Evolutionary conservation across 2,113 vertebrate genomes (phyloP).

Genomic region (Nansenia antarctica): DNA sequence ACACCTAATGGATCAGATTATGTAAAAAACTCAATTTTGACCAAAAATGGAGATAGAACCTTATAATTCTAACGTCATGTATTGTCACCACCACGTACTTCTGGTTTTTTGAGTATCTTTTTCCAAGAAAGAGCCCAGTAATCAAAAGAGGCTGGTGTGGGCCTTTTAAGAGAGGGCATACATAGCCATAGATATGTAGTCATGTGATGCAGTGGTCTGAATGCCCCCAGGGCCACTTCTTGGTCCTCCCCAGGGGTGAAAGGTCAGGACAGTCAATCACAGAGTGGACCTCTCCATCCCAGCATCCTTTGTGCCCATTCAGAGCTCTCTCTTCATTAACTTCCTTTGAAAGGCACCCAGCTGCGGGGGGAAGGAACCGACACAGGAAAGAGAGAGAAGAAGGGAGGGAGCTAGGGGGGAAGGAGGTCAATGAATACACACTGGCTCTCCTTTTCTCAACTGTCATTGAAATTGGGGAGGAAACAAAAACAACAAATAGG

Average conservation of each 20-base stretch:
- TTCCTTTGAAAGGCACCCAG: slow-evolving; percentile 72
- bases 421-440: slow-evolving; percentile 50
- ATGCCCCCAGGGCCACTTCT: slow-evolving; percentile 54
- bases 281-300: slow-evolving; percentile 46
- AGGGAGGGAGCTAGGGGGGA: slow-evolving; percentile 28
- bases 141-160: no score
- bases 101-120: no score
- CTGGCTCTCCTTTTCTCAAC: slow-evolving; percentile 56
- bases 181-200: slow-evolving; percentile 42
- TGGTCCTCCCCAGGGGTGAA: slow-evolving; percentile 55
- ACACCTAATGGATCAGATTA: no score
- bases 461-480: slow-evolving; percentile 68
- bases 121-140: no score
- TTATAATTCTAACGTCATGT: no score
- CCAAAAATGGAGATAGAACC: no score
- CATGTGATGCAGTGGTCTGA: slow-evolving; percentile 41
- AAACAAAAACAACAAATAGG: slow-evolving; percentile 49
- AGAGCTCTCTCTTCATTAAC: slow-evolving; percentile 70
- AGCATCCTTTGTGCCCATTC: slow-evolving; percentile 61
- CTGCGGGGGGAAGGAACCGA: slow-evolving; percentile 67
- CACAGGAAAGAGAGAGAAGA: slow-evolving; percentile 38
- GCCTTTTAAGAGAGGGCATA: slow-evolving; percentile 16
- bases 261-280: slow-evolving; percentile 74
- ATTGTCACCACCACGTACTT: no score
- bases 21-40: no score